Percentiles rank a stretch among this genome's conserved stretches.
These are phyloP conservation scores for Heterodera schachtii DNA, from an alignment of 1,140 invertebrate genomes.

Conservation along the genomic window DNA sequence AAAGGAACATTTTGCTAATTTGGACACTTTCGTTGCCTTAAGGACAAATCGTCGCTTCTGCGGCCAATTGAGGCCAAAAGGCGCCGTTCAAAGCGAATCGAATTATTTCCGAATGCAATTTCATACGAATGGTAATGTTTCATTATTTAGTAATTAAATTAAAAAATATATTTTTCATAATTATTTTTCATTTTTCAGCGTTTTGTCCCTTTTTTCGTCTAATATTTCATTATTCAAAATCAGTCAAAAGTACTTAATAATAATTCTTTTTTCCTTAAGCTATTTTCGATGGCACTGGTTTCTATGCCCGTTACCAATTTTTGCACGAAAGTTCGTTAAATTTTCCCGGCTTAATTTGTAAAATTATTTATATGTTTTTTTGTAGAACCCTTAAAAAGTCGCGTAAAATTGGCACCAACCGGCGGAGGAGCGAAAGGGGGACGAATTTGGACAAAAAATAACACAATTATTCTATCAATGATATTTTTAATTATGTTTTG, in stretches of 20 bases:
- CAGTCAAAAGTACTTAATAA: too few relatives aligned
- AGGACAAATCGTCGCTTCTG: constrained; percentile 82
- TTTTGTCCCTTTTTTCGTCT: too few relatives aligned
- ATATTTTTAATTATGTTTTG: background rate
- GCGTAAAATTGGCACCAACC: background rate
- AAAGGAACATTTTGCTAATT: background rate
- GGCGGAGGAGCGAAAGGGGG: background rate
- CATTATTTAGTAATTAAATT: too few relatives aligned
- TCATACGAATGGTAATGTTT: constrained; percentile 75
- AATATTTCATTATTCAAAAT: too few relatives aligned
- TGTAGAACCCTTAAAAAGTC: background rate
- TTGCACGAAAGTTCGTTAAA: constrained; percentile 49
- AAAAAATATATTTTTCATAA: too few relatives aligned
- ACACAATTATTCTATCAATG: background rate
- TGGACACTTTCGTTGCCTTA: background rate
- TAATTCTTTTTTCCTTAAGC: constrained; percentile 61
- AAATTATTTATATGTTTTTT: background rate
- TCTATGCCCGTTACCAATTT: constrained; percentile 86
- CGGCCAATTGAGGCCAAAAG: constrained; percentile 71
- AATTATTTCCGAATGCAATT: constrained; percentile 89
- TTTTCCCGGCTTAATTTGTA: background rate
- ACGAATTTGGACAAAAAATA: background rate
- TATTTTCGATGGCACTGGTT: constrained; percentile 86
- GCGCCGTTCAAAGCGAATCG: constrained; percentile 77
- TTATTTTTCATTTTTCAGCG: too few relatives aligned